Conservation (phyloP, 2,797 vertebrate genomes). For the Rhinoraja longicauda region DNA sequence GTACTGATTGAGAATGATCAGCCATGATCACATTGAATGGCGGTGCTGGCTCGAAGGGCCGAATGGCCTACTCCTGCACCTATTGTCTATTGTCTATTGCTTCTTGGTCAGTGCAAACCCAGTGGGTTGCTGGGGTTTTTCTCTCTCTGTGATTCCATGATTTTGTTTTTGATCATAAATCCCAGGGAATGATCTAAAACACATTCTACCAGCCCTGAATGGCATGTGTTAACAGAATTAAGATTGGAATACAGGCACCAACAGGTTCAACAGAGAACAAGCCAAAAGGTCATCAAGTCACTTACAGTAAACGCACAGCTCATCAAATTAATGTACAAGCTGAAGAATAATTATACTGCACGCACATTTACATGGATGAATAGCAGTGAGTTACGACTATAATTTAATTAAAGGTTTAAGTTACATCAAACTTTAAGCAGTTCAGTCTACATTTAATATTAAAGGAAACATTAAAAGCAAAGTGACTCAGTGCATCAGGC, state of each 20-base stretch:
- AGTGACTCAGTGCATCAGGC: too few relatives aligned
- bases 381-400: background rate
- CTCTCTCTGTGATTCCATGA: background rate
- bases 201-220: background rate
- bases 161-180: background rate
- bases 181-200: background rate
- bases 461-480: background rate
- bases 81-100: too few relatives aligned
- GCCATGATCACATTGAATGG: too few relatives aligned
- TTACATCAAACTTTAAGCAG: background rate
- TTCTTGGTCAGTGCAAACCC: too few relatives aligned
- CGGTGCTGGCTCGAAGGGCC: too few relatives aligned
- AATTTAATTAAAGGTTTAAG: background rate
- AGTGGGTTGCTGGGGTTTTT: background rate
- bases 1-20: too few relatives aligned
- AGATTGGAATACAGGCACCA: background rate
- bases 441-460: constrained; percentile 16
- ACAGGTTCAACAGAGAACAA: background rate
- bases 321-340: background rate
- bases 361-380: background rate
- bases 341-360: background rate
- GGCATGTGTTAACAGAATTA: background rate
- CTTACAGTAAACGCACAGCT: background rate
- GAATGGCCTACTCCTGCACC: too few relatives aligned
- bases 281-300: background rate